phyloP scores from a whole-genome alignment of 2,113 vertebrate species.

The Spheniscus mendiculus region DNA sequence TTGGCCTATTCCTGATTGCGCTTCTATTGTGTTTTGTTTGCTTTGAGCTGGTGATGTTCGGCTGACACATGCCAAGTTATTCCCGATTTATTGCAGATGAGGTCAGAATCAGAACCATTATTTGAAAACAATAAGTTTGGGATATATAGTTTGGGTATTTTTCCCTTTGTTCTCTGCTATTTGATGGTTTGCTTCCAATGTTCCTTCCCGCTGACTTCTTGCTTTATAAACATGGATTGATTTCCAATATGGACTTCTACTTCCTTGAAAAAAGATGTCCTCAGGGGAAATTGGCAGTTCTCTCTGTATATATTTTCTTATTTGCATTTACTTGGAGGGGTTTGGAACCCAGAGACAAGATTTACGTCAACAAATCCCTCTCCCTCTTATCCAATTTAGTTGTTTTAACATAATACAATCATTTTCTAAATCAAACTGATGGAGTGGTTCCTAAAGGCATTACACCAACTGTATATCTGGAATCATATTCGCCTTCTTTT shows the following conservation, averaged over 20 bases:
- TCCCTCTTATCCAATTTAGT: conserved; percentile 52
- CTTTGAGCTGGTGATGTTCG: not conserved
- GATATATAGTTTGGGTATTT: not conserved
- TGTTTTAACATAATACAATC: conserved; percentile 63
- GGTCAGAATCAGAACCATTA: not conserved
- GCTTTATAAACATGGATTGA: conserved; percentile 38
- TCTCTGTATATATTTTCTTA: conserved; percentile 24
- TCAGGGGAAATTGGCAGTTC: not conserved
- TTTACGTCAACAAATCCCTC: conserved; percentile 54
- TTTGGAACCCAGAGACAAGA: conserved; percentile 35
- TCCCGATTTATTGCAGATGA: not conserved
- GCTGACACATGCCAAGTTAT: not conserved
- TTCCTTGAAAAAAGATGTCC: conserved; percentile 16
- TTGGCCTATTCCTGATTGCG: not conserved
- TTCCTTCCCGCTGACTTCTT: not conserved
- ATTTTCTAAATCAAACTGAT: conserved; percentile 70
- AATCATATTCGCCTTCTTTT: conserved; percentile 61
- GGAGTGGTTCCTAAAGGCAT: conserved; percentile 57
- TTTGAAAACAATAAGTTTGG: not conserved
- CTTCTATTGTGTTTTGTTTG: not conserved
- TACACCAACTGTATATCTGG: conserved; percentile 58
- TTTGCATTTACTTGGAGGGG: conserved; percentile 35
- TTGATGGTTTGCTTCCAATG: not conserved
- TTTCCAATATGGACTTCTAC: conserved; percentile 25
- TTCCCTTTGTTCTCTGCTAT: not conserved